These are phyloP conservation scores for Scolopax bukidnonensis DNA, from an alignment of 2,797 vertebrate genomes.

Conservation along the genomic window DNA sequence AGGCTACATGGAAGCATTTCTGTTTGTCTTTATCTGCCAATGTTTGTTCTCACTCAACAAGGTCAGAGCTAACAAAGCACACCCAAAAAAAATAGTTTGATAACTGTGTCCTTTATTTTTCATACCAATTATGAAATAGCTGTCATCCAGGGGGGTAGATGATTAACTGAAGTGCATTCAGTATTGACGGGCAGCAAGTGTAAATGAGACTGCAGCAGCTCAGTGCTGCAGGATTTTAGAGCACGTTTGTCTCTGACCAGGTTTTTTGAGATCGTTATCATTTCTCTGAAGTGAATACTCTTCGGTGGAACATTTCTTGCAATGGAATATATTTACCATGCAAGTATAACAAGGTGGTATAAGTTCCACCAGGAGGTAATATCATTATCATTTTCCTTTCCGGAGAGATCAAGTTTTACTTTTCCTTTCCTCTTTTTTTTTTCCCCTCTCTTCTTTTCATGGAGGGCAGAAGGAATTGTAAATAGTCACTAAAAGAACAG, in stretches of 20 bases:
- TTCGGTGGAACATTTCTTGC: background rate
- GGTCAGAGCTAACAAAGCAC: conserved; percentile 60
- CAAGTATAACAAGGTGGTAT: background rate
- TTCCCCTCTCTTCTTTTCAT: background rate
- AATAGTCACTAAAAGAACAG: background rate
- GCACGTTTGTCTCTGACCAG: background rate
- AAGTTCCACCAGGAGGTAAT: background rate
- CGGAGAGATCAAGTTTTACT: background rate
- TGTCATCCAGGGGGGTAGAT: background rate
- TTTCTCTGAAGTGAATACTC: background rate
- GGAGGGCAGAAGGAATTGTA: background rate
- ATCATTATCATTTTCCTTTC: background rate
- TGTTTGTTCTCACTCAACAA: conserved; percentile 53
- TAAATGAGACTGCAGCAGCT: conserved; percentile 17
- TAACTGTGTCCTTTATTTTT: background rate
- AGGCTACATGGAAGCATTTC: conserved; percentile 70
- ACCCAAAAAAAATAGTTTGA: background rate
- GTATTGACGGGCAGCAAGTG: background rate
- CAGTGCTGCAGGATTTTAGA: background rate
- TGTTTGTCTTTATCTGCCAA: conserved; percentile 64
- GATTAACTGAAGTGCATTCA: background rate
- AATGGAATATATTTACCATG: background rate
- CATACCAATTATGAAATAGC: background rate
- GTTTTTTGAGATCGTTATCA: background rate
- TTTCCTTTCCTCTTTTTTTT: background rate